These are phyloP conservation scores for Solenopsis fugax DNA, from an alignment of 1,140 invertebrate species.

Conservation along the genomic window DNA sequence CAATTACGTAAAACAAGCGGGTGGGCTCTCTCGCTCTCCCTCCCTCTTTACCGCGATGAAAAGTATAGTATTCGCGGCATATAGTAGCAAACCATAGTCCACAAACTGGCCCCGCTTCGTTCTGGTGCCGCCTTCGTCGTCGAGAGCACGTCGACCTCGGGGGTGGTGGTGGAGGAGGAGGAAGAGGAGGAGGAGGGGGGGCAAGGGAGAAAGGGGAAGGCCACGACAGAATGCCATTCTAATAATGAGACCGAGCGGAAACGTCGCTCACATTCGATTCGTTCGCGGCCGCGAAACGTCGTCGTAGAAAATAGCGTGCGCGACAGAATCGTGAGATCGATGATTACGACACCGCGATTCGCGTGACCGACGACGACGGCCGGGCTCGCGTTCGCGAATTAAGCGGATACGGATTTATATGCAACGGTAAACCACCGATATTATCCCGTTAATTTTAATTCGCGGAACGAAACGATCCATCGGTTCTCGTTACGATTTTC, in stretches of 20 bases:
- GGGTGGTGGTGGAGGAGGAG: not conserved
- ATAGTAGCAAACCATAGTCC: conserved; percentile 5
- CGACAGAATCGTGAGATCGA: conserved; percentile 38
- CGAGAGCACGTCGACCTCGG: conserved; percentile 62
- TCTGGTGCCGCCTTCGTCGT: conserved; percentile 6
- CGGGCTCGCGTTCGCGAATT: conserved; percentile 13
- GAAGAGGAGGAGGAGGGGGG: not conserved
- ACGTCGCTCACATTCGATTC: conserved; percentile 52
- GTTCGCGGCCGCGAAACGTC: conserved; percentile 4
- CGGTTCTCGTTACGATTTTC: not conserved
- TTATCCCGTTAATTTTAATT: not conserved
- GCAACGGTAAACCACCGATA: not conserved
- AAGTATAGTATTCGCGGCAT: conserved; percentile 18
- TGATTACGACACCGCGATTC: conserved; percentile 21
- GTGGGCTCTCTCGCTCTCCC: not conserved
- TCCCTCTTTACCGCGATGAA: not conserved
- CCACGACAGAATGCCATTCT: conserved; percentile 34
- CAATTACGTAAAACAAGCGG: conserved; percentile 65
- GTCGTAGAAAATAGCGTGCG: conserved; percentile 30
- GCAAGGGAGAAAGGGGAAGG: not conserved
- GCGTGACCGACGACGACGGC: conserved; percentile 15
- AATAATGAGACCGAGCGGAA: conserved; percentile 63
- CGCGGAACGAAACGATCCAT: not conserved
- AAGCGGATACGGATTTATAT: conserved; percentile 35
- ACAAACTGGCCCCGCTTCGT: not conserved